Evolutionary conservation across 1,140 invertebrate genomes (phyloP), one percentile per base, ranked within the genome.

Genomic region (Drosophila repletoides): DNA sequence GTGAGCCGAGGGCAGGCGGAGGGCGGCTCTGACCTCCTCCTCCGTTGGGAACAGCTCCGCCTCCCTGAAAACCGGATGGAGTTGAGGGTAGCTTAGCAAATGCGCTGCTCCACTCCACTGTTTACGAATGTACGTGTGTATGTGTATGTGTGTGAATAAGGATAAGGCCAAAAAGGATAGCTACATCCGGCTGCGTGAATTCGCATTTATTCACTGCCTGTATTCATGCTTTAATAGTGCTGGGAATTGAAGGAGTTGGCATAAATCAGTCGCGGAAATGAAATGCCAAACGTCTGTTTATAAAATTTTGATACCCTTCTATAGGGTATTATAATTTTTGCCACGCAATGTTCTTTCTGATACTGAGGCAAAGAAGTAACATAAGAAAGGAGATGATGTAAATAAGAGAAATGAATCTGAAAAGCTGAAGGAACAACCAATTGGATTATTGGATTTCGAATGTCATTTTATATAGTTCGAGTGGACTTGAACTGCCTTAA

Each of bases 211-310:
- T 59, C 34, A 51, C 22, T 14, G 26, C 26, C 14, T 9, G 22
- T 10, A 66, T 59, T 68, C 65, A 63, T 63, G 48, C 65, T 48
- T 66, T 51, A 66, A 70, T 38, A 70, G 67, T 14, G 19, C 40
- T 59, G 53, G 58, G 53, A 69, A 53, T 59, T 69, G 33, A 14
- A 53, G 36, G 12, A 53, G 61, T 10, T 29, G 31, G 15, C 51
- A 71, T 56, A 55, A 49, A 68, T 64, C 69, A 63, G 53, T 53
- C 52, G 29, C 22, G 48, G 9, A 45, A 61, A 46, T 53, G 63
- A 34, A 59, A 61, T 41, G 45, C 53, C 70, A 66, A 55, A 48
- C 63, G 52, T 60, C 72, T 41, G 74, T 53, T 68, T 67, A 46
- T 68, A 65, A 65, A 60, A n/a, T n/a, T n/a, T n/a, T n/a, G n/a